A percentile compares a stretch with the other conserved stretches of the same genome.
phyloP scores from a whole-genome alignment of 2,797 vertebrate genomes.

The Manis crassicaudata region DNA sequence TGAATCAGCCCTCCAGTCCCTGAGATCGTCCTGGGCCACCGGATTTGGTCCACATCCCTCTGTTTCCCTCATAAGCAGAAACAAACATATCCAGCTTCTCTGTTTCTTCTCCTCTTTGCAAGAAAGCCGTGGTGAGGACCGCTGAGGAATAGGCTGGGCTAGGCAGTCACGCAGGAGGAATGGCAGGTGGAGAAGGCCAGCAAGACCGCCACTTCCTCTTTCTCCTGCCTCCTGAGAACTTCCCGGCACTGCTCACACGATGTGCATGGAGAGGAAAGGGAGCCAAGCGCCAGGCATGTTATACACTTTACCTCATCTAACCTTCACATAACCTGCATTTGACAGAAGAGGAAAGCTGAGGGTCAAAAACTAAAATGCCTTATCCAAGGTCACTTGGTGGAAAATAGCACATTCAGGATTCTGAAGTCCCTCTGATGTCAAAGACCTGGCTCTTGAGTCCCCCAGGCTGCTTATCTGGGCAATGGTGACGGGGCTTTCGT shows the following conservation, averaged over 20 bases:
- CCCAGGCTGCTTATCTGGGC: not conserved
- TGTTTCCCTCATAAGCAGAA: not conserved
- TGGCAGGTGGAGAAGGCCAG: not conserved
- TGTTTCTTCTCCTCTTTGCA: not conserved
- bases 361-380: not conserved
- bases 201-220: not conserved
- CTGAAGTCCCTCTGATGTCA: not conserved
- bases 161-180: not conserved
- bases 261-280: not conserved
- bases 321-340: not conserved
- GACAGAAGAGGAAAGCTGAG: not conserved
- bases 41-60: not conserved
- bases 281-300: not conserved
- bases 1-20: not conserved
- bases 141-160: not conserved
- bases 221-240: not conserved
- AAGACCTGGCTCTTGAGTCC: not conserved
- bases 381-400: not conserved
- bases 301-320: not conserved
- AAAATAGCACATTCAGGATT: not conserved
- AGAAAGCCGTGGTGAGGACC: fast-evolving
- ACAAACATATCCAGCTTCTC: not conserved
- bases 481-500: not conserved
- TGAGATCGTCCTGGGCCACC: not conserved
- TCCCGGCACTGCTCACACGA: not conserved